Evolutionary conservation across 1,140 invertebrate species (phyloP), one percentile per base, ranked within the genome.

Genomic region (Oedothorax gibbosus): DNA sequence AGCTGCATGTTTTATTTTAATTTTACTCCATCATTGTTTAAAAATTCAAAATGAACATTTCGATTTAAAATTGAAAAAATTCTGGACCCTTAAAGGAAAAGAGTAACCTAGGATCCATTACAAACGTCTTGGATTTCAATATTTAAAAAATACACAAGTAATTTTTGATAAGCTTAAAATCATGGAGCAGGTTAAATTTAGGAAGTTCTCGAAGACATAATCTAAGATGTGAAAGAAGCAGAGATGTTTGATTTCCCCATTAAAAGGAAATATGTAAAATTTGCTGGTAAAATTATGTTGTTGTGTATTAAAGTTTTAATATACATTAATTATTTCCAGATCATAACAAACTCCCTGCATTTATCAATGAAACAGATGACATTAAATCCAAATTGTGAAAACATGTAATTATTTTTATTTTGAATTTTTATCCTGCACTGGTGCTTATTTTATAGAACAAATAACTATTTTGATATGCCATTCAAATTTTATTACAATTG

Each of bases 291-390:
- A 60, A 60, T 5, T 60, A 60, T 60, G 3, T 12, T 15, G 15
- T 57, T 14, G 12, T 60, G 12, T n/a, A 60, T 14, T 7, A 14
- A 12, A 14, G 57, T 60, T n/a, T 60, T 60, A 60, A 60, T 60
- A 60, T 60, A 60, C n/a, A 60, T 60, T 12, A 20, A n/a, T 65
- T n/a, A 15, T 14, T 68, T 68, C 21, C 65, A 68, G 65, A 68
- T 21, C 65, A 68, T 35, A 68, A 68, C 49, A 68, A 68, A 14
- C 65, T 68, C n/a, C 65, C 65, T 68, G 20, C 65, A 68, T 68
- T 68, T 20, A 68, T 14, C 3, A 49, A 35, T 20, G 20, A 68
- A 35, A 68, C 20, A 35, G 35, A 35, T 68, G 20, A 21, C 7
- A 14, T 21, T 20, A 49, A 68, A 21, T 68, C 65, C 2, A 68